Conservation (phyloP, 2,888 invertebrate genomes). For the Drosophila anomelani region DNA sequence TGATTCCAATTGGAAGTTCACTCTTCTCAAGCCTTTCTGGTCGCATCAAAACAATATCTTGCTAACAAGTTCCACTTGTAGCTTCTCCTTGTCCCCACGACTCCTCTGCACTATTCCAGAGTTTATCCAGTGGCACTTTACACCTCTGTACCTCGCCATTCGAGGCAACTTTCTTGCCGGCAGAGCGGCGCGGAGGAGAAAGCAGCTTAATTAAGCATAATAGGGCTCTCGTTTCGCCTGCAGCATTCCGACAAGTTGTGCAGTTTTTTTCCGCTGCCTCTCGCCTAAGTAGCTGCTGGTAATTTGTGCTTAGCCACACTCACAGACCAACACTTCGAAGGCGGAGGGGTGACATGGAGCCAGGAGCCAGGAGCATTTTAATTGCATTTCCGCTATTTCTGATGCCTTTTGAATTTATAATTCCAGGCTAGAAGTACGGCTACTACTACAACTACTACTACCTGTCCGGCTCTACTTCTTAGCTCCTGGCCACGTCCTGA, state of each 20-base stretch:
- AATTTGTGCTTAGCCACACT: slow-evolving; percentile 77
- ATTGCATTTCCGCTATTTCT: slow-evolving; percentile 78
- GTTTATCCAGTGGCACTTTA: slow-evolving; percentile 39
- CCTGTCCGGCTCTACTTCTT: neutral
- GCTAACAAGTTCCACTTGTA: slow-evolving; percentile 38
- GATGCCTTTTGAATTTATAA: slow-evolving; percentile 77
- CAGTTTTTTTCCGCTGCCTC: slow-evolving; percentile 9
- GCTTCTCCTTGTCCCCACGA: slow-evolving; percentile 4
- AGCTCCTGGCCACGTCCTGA: slow-evolving; percentile 62
- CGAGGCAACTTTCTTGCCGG: slow-evolving; percentile 24
- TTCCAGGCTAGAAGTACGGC: slow-evolving; percentile 37
- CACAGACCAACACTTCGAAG: slow-evolving; percentile 59
- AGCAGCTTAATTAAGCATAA: slow-evolving; percentile 76
- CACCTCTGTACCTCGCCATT: slow-evolving; percentile 25
- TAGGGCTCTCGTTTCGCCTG: slow-evolving; percentile 48
- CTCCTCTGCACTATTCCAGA: slow-evolving; percentile 14
- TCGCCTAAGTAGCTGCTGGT: slow-evolving; percentile 73
- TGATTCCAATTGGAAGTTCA: neutral
- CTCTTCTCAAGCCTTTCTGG: neutral
- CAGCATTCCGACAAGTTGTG: slow-evolving; percentile 34
- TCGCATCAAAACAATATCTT: neutral
- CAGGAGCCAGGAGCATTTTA: slow-evolving; percentile 62
- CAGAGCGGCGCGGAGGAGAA: slow-evolving; percentile 3
- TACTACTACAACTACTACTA: slow-evolving; percentile 3
- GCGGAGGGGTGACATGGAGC: slow-evolving; percentile 10